Conservation (phyloP, 2,888 invertebrate species). For the Crossocerus cetratus region DNA sequence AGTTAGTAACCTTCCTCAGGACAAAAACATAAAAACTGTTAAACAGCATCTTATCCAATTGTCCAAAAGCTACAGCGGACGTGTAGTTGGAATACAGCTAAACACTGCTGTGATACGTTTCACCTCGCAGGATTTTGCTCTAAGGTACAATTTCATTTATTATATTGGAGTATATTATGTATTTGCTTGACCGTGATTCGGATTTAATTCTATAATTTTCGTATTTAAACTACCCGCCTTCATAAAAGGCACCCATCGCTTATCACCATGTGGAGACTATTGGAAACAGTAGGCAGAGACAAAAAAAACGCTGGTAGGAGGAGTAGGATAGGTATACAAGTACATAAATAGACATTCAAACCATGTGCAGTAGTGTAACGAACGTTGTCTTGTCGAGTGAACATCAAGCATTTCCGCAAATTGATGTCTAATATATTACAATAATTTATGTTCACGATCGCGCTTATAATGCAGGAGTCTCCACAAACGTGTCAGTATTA, state of each 20-base stretch:
- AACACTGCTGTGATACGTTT: slow-evolving; percentile 85
- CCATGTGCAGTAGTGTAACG: slow-evolving; percentile 62
- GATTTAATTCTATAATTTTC: not conserved
- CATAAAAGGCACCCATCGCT: slow-evolving; percentile 15
- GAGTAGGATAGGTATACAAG: slow-evolving; percentile 61
- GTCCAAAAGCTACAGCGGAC: slow-evolving; percentile 90
- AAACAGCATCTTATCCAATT: slow-evolving; percentile 82
- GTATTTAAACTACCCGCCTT: slow-evolving; percentile 49
- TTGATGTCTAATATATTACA: slow-evolving; percentile 23
- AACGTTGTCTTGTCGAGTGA: slow-evolving; percentile 40
- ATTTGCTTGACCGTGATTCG: not conserved
- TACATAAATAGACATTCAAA: slow-evolving; percentile 63
- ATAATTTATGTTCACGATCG: slow-evolving; percentile 28
- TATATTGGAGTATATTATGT: slow-evolving; percentile 1
- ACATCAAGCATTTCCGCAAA: slow-evolving; percentile 28
- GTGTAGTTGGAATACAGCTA: slow-evolving; percentile 82
- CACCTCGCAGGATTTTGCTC: slow-evolving; percentile 83
- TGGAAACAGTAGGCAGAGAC: slow-evolving; percentile 32
- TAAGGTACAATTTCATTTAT: slow-evolving; percentile 79
- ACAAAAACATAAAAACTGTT: slow-evolving; percentile 77
- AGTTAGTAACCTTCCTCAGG: slow-evolving; percentile 83
- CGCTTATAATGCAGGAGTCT: slow-evolving; percentile 22
- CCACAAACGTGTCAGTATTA: slow-evolving; percentile 36
- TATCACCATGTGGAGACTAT: slow-evolving; percentile 18
- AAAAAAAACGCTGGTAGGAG: slow-evolving; percentile 24